Percentiles rank a stretch among this genome's conserved stretches.
Evolutionary conservation across 2,113 vertebrate species (phyloP).

Genomic region (Lagenorhynchus albirostris): DNA sequence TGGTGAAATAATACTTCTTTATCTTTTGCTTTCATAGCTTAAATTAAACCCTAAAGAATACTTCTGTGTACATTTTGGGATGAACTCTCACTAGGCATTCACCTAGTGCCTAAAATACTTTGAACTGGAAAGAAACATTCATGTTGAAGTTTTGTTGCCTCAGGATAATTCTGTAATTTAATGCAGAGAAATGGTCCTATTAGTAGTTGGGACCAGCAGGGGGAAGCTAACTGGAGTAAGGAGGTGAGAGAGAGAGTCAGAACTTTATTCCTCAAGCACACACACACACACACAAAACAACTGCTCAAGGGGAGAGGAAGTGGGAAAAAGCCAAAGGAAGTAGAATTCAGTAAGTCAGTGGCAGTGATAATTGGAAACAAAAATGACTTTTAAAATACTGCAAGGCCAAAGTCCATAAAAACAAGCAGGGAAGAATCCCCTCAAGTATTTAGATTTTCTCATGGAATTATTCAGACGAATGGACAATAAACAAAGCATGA

Average conservation of each 20-base stretch:
- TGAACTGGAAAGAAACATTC: constrained; percentile 65
- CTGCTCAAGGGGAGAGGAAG: constrained; percentile 12
- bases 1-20: constrained; percentile 16
- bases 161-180: constrained; percentile 67
- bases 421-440: constrained; percentile 5
- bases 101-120: constrained; percentile 67
- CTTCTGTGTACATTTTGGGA: constrained; percentile 56
- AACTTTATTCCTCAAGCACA: constrained; percentile 58
- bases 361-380: constrained; percentile 39
- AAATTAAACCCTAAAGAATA: constrained; percentile 67
- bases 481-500: constrained; percentile 40
- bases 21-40: constrained; percentile 48
- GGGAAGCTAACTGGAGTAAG: constrained; percentile 63
- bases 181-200: constrained; percentile 66
- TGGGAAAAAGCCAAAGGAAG: constrained; percentile 20
- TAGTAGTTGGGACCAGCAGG: constrained; percentile 71
- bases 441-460: constrained; percentile 42
- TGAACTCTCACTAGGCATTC: constrained; percentile 55
- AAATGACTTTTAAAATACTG: constrained; percentile 45
- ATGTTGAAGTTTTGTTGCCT: constrained; percentile 58
- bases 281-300: neutral
- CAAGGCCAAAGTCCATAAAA: constrained; percentile 52
- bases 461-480: constrained; percentile 31
- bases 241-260: constrained; percentile 50
- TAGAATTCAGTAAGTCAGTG: neutral